phyloP scores from a whole-genome alignment of 2,113 vertebrate species.

The Isichthys henryi region DNA sequence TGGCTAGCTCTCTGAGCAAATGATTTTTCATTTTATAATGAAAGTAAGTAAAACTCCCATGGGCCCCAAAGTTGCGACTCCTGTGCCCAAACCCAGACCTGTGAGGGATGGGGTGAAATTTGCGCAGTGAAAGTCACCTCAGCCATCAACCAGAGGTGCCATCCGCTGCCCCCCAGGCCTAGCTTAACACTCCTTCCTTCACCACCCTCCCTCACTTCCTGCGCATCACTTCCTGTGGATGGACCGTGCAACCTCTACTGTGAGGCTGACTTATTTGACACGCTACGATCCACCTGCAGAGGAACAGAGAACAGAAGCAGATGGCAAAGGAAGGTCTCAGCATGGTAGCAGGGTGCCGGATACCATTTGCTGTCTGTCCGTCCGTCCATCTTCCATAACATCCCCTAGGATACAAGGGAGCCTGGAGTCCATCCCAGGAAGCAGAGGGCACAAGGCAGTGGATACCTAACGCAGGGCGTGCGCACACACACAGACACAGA shows the following conservation, averaged over 20 bases:
- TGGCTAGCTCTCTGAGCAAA: background rate
- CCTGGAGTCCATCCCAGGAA: background rate
- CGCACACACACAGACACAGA: background rate
- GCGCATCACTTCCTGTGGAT: background rate
- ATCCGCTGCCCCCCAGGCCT: background rate
- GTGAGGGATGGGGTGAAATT: background rate
- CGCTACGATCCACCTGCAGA: background rate
- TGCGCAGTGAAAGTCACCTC: background rate
- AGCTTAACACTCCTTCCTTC: background rate
- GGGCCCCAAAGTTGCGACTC: background rate
- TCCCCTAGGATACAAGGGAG: background rate
- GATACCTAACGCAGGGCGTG: background rate
- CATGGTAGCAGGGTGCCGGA: background rate
- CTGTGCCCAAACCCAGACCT: background rate
- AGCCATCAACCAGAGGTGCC: background rate
- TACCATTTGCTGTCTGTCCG: background rate
- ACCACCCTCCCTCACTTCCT: background rate
- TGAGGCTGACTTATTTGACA: background rate
- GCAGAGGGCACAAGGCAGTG: background rate
- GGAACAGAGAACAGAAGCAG: background rate
- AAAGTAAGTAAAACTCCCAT: background rate
- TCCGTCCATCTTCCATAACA: background rate
- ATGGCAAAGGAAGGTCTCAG: background rate
- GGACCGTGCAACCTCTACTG: background rate
- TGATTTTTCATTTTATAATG: background rate